Conservation (phyloP, 2,888 invertebrate genomes). For the Herminia tarsipennalis region DNA sequence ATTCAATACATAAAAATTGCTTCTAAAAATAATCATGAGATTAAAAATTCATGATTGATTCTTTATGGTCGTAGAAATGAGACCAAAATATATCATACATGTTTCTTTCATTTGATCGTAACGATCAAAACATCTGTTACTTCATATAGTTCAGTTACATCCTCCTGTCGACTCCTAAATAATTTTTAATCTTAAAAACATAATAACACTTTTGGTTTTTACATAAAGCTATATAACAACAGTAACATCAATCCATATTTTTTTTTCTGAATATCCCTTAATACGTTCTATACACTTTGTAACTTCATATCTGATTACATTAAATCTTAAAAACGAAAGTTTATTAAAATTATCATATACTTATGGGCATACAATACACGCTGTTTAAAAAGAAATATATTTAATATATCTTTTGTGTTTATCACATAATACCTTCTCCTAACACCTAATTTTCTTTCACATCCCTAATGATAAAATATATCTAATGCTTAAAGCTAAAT, state of each 20-base stretch:
- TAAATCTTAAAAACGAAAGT: conserved; percentile 49
- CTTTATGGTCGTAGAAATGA: conserved; percentile 17
- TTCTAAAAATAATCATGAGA: conserved; percentile 47
- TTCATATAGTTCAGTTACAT: conserved; percentile 40
- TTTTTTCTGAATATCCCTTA: conserved; percentile 64
- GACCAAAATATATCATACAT: conserved; percentile 37
- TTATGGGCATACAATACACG: conserved; percentile 58
- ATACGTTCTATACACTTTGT: conserved; percentile 67
- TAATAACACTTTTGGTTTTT: conserved; percentile 84
- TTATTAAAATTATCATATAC: conserved; percentile 41
- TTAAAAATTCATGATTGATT: conserved; percentile 35
- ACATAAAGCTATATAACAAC: conserved; percentile 84
- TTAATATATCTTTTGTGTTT: conserved; percentile 57
- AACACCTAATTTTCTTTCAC: conserved; percentile 50
- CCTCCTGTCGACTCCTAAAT: conserved; percentile 41
- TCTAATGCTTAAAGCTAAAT: conserved; percentile 73
- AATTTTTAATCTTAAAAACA: conserved; percentile 74
- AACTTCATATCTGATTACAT: conserved; percentile 56
- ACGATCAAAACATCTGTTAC: conserved; percentile 34
- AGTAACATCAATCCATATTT: conserved; percentile 75
- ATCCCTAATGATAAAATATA: conserved; percentile 54
- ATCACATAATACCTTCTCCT: conserved; percentile 72
- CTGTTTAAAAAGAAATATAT: conserved; percentile 66
- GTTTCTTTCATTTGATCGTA: conserved; percentile 21
- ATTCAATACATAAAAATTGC: conserved; percentile 42